Evolutionary conservation across 2,797 vertebrate genomes (phyloP).

Genomic region (Cossypha polioptera): DNA sequence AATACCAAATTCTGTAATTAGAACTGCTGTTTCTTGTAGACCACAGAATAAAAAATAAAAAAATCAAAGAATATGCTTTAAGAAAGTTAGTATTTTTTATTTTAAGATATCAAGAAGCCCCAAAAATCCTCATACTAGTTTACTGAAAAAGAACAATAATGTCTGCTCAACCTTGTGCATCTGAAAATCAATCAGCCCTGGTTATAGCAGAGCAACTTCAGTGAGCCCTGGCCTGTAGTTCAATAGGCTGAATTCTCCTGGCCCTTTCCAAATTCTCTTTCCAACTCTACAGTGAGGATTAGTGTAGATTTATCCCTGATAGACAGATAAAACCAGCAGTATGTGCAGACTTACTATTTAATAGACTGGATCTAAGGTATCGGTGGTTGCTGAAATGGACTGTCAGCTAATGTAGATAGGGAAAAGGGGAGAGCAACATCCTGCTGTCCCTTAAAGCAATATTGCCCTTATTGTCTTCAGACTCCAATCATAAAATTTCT

Average conservation of each 20-base stretch:
- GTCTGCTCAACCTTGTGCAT: background rate
- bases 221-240: slow-evolving; percentile 9
- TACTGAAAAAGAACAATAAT: background rate
- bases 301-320: slow-evolving; percentile 26
- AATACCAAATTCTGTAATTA: background rate
- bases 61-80: background rate
- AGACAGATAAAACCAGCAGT: slow-evolving; percentile 34
- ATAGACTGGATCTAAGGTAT: slow-evolving; percentile 29
- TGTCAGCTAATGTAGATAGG: background rate
- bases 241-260: slow-evolving; percentile 19
- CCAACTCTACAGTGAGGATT: slow-evolving; percentile 23
- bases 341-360: slow-evolving; percentile 24
- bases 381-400: background rate
- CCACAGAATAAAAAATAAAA: background rate
- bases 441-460: background rate
- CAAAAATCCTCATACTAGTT: background rate
- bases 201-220: background rate
- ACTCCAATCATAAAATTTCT: background rate
- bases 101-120: background rate
- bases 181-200: slow-evolving; percentile 57
- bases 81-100: background rate
- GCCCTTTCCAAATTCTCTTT: slow-evolving; percentile 49
- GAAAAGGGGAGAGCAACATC: background rate
- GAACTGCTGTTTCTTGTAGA: background rate
- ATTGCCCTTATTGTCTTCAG: background rate